phyloP scores from a whole-genome alignment of 2,113 vertebrate species.

The Apodemus sylvaticus region DNA sequence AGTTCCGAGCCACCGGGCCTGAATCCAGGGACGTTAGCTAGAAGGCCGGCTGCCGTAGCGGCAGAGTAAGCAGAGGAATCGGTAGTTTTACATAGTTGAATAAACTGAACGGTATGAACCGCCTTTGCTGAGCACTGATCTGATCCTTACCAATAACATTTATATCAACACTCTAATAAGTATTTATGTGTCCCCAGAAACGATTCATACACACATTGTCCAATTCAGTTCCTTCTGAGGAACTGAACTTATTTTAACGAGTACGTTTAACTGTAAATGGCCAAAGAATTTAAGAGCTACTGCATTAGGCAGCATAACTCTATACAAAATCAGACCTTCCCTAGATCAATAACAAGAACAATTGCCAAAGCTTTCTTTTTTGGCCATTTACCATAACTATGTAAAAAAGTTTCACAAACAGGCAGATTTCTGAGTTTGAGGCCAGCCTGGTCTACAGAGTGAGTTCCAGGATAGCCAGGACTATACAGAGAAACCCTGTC shows the following conservation, averaged over 20 bases:
- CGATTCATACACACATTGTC: neutral
- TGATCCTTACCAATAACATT: neutral
- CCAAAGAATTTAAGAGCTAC: neutral
- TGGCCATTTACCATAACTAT: neutral
- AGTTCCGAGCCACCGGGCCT: slow-evolving; percentile 91
- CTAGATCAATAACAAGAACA: neutral
- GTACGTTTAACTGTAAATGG: slow-evolving; percentile 36
- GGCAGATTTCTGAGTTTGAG: too few relatives aligned
- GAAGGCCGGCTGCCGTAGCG: slow-evolving; percentile 85
- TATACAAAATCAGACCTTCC: neutral
- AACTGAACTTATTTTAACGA: slow-evolving; percentile 37
- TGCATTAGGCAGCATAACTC: neutral
- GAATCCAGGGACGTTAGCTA: slow-evolving; percentile 91
- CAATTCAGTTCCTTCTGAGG: neutral
- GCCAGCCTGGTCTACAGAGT: too few relatives aligned
- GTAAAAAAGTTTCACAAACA: slow-evolving; percentile 23
- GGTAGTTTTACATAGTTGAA: slow-evolving; percentile 92
- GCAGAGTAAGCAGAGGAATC: slow-evolving; percentile 92
- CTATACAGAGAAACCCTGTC: too few relatives aligned
- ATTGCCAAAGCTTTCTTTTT: slow-evolving; percentile 15
- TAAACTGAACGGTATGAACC: neutral
- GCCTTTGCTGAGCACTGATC: neutral
- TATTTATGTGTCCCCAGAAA: neutral
- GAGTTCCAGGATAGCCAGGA: too few relatives aligned
- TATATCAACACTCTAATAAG: neutral